phyloP scores from a whole-genome alignment of 2,797 vertebrate species.

The Microhierax caerulescens region DNA sequence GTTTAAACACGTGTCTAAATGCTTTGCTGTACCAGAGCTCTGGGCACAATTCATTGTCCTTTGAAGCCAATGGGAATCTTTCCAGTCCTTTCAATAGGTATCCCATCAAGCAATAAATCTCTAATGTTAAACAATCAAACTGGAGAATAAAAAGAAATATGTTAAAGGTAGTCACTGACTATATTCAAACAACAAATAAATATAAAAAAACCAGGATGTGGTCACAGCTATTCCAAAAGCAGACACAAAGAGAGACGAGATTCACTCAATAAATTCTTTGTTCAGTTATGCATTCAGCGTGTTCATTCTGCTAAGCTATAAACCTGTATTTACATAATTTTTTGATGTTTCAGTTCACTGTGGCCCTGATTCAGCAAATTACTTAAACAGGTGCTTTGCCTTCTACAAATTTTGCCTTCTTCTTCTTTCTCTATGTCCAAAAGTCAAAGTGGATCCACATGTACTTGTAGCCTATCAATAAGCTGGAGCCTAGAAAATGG shows the following conservation, averaged over 20 bases:
- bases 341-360: not conserved
- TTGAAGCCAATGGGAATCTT: constrained; percentile 44
- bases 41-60: not conserved
- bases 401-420: no score
- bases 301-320: not conserved
- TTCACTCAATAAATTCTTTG: constrained; percentile 10
- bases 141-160: not conserved
- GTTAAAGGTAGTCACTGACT: not conserved
- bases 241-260: not conserved
- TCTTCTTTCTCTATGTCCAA: not conserved
- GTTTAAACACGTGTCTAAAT: constrained; percentile 60
- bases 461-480: not conserved
- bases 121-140: constrained; percentile 37
- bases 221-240: constrained; percentile 17
- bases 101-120: constrained; percentile 39
- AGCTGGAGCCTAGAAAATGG: not conserved
- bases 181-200: constrained; percentile 31
- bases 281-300: not conserved
- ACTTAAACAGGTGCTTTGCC: not conserved
- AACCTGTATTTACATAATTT: constrained; percentile 5
- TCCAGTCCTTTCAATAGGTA: constrained; percentile 46
- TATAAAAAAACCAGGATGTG: not conserved
- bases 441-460: not conserved
- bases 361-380: not conserved
- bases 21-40: constrained; percentile 52